Conservation (phyloP, 2,797 vertebrate genomes). For the Podargus strigoides region DNA sequence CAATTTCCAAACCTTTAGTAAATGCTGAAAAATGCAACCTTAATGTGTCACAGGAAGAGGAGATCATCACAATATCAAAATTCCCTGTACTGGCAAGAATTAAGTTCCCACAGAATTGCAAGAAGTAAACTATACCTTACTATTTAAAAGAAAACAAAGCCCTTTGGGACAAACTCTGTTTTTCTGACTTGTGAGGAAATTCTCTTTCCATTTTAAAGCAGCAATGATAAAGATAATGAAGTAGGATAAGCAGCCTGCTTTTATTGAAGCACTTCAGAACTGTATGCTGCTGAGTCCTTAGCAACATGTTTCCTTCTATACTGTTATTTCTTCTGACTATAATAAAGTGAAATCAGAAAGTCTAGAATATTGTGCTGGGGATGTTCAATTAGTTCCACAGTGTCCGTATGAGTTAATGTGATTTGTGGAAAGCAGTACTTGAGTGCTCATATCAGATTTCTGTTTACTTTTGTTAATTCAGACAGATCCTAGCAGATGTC, state of each 20-base stretch:
- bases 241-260: background rate
- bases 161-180: background rate
- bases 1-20: background rate
- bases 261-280: background rate
- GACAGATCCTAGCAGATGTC: conserved; percentile 30
- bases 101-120: background rate
- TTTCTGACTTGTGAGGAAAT: background rate
- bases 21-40: background rate
- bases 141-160: background rate
- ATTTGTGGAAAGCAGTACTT: background rate
- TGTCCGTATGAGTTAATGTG: background rate
- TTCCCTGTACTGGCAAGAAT: background rate
- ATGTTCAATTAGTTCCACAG: background rate
- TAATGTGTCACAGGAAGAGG: background rate
- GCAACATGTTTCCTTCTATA: background rate
- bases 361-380: background rate
- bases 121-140: background rate
- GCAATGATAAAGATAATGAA: conserved; percentile 1
- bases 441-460: background rate
- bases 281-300: background rate
- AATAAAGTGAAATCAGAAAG: conserved; percentile 30
- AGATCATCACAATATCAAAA: background rate
- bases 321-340: conserved; percentile 7
- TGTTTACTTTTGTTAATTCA: background rate
- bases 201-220: background rate